Conservation (phyloP, 2,888 invertebrate genomes). For the Drosophila parthenogenetica region DNA sequence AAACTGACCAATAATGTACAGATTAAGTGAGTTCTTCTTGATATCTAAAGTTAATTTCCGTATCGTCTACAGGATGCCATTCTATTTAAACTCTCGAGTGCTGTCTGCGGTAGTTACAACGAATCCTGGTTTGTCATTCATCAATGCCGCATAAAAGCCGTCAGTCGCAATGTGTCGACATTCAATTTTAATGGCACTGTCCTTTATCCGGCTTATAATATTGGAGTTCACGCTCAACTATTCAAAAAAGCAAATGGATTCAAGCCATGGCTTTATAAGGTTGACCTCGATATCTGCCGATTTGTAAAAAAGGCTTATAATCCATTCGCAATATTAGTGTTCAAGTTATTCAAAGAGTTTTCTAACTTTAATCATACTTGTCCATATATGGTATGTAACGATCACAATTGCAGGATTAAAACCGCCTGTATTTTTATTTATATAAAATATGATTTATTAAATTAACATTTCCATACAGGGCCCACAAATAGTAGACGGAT, state of each 20-base stretch:
- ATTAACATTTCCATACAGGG: conserved; percentile 27
- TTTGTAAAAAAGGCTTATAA: conserved; percentile 28
- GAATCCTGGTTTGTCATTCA: conserved; percentile 42
- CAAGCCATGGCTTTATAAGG: conserved; percentile 40
- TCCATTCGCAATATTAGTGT: conserved; percentile 27
- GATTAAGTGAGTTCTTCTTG: too few species aligned
- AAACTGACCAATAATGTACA: neutral
- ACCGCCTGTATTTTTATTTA: too few species aligned
- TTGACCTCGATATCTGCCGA: conserved; percentile 32
- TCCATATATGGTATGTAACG: conserved; percentile 35
- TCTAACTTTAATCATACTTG: conserved; percentile 52
- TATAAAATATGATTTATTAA: too few species aligned
- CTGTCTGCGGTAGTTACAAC: conserved; percentile 41
- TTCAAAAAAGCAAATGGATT: conserved; percentile 46
- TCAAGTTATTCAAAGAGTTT: conserved; percentile 16
- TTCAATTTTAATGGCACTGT: conserved; percentile 35
- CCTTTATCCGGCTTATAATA: conserved; percentile 8
- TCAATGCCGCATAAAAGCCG: conserved; percentile 46
- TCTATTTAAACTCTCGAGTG: conserved; percentile 48
- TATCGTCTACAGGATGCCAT: neutral
- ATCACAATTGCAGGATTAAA: neutral
- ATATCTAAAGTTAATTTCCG: neutral
- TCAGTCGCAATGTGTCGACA: conserved; percentile 29
- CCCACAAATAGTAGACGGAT: conserved; percentile 23
- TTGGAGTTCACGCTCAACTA: conserved; percentile 19